Percentiles rank a stretch among this genome's conserved stretches.
These are phyloP conservation scores for Stichopus chloronotus DNA, from an alignment of 35 echinoderm and acorn worm species.

Conservation along the genomic window DNA sequence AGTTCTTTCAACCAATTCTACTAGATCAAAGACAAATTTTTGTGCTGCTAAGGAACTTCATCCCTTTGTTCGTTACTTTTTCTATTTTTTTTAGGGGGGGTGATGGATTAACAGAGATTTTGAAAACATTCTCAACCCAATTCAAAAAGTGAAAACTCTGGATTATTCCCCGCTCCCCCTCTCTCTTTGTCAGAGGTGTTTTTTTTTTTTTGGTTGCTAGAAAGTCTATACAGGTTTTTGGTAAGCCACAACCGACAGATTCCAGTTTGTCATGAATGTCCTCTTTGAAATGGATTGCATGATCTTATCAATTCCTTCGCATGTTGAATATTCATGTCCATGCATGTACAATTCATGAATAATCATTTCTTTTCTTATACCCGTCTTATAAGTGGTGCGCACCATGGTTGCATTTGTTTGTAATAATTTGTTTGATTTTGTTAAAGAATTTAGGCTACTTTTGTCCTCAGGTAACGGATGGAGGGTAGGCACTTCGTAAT, in stretches of 20 bases:
- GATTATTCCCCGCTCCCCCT: too few relatives aligned
- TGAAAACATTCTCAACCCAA: background rate
- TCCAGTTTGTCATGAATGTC: too few relatives aligned
- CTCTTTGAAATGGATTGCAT: background rate
- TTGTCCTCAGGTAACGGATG: background rate
- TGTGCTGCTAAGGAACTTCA: too few relatives aligned
- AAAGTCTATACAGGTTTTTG: background rate
- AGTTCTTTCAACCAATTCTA: too few relatives aligned
- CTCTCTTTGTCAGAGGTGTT: too few relatives aligned
- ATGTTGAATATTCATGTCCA: background rate
- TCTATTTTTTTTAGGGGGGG: too few relatives aligned
- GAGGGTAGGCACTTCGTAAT: too few relatives aligned
- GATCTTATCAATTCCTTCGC: background rate
- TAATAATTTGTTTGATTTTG: too few relatives aligned
- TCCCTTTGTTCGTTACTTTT: too few relatives aligned
- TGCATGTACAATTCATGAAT: background rate
- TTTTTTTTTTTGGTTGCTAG: background rate
- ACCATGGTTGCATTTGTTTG: background rate
- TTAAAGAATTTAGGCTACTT: background rate
- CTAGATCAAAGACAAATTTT: too few relatives aligned
- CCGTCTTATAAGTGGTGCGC: background rate
- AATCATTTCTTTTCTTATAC: background rate
- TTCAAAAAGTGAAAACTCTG: background rate
- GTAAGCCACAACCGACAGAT: too few relatives aligned
- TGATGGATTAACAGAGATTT: background rate